Evolutionary conservation across 2,888 invertebrate genomes (phyloP), one percentile per base, ranked within the genome.

Genomic region (Chalcis sispes): DNA sequence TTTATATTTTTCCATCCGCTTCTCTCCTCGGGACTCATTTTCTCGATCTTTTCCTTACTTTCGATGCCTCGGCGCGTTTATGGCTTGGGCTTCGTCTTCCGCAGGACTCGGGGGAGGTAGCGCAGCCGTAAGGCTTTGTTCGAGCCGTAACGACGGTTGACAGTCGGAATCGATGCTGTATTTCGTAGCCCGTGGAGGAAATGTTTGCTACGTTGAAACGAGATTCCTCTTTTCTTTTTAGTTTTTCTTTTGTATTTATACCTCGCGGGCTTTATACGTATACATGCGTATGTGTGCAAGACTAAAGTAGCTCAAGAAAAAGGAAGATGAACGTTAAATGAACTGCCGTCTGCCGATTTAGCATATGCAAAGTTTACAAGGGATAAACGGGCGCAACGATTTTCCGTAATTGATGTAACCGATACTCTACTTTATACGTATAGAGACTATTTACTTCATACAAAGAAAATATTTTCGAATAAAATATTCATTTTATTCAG

Each of bases 141-240:
- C 59, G 40, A 46, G 13, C 23, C 48, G 32, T 48, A 72, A 50
- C 65, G 59, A 72, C 59, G 65, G 72, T 52, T 50, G 40, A 66
- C 72, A 58, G 58, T 32, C 42, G 2, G 10, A 20, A 54, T 72
- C 69, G 32, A 54, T 25, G 25, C 23, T 20, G 23, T 0, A 0
- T 13, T 25, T 18, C 32, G 42, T 15, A 32, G 40, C 13, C 3
- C 0, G 2, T 18, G 25, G 29, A 18, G 56, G 42, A 56, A 42
- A 4, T 23, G 40, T 23, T 40, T 67, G 64, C 58, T 5, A 54
- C 40, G n/a, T 56, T 20, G 29, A 59, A 59, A 20, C n/a, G n/a
- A 3, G n/a, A 23, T 8, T 29, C 8, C 36, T n/a, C 27, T 36
- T 8, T 29, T n/a, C 36, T n/a, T 18, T 36, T 27, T 46, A 23